Evolutionary conservation across 2,797 vertebrate genomes (phyloP).

Genomic region (Gymnoscopelus braueri): DNA sequence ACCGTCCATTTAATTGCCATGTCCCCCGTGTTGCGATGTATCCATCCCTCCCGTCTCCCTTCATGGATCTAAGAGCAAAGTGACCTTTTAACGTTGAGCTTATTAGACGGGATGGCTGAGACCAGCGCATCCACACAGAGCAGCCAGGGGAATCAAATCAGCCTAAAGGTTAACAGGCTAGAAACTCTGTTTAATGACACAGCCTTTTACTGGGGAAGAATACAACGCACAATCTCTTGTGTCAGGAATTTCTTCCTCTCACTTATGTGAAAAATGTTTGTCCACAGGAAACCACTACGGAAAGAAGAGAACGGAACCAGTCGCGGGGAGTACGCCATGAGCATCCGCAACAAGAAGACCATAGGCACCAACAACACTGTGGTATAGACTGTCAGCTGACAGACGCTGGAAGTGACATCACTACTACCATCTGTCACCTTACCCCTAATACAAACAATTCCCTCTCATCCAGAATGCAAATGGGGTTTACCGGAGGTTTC

Average conservation of each 20-base stretch:
- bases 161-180: slow-evolving; percentile 62
- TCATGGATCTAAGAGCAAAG: slow-evolving; percentile 46
- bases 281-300: slow-evolving; percentile 93
- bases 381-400: slow-evolving; percentile 79
- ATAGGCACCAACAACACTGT: slow-evolving; percentile 87
- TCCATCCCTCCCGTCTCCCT: slow-evolving; percentile 60
- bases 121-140: slow-evolving; percentile 51
- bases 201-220: slow-evolving; percentile 47
- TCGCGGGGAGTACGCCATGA: slow-evolving; percentile 94
- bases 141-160: slow-evolving; percentile 69
- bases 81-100: slow-evolving; percentile 75
- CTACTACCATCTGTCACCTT: slow-evolving; percentile 35
- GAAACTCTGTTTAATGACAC: slow-evolving; percentile 60
- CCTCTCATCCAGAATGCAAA: slow-evolving; percentile 59
- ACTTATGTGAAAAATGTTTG: slow-evolving; percentile 46
- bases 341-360: slow-evolving; percentile 89
- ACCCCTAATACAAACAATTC: slow-evolving; percentile 43
- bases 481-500: slow-evolving; percentile 54
- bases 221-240: slow-evolving; percentile 18
- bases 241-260: slow-evolving; percentile 43
- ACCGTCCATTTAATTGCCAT: slow-evolving; percentile 65
- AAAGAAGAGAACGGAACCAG: slow-evolving; percentile 95
- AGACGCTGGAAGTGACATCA: slow-evolving; percentile 51
- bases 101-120: slow-evolving; percentile 71
- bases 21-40: slow-evolving; percentile 57